Conservation (phyloP, 2,113 vertebrate genomes). For the Phainopepla nitens region DNA sequence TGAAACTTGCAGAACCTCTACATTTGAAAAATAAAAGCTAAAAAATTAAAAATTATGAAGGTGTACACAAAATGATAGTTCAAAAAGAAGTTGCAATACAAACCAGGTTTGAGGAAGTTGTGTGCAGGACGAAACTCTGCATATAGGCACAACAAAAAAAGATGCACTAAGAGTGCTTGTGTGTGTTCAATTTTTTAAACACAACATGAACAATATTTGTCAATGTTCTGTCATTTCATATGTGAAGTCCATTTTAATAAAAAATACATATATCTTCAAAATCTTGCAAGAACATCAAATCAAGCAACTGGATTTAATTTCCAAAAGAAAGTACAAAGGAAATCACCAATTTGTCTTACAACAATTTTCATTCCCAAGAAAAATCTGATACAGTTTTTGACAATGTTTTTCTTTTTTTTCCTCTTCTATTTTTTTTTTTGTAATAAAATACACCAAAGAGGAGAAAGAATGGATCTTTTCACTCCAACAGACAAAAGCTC, state of each 20-base stretch:
- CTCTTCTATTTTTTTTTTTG: background rate
- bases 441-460: background rate
- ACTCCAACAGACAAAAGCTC: background rate
- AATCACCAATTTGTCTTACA: background rate
- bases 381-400: background rate
- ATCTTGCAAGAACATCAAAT: background rate
- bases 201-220: background rate
- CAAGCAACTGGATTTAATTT: conserved; percentile 67
- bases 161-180: background rate
- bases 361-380: background rate
- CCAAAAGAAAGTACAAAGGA: background rate
- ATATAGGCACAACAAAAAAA: background rate
- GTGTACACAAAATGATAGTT: background rate
- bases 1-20: background rate
- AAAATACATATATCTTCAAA: background rate
- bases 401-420: background rate
- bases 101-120: background rate
- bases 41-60: background rate
- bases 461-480: background rate
- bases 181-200: background rate
- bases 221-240: background rate
- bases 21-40: background rate
- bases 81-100: background rate
- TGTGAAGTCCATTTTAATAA: background rate
- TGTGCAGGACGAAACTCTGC: background rate